Evolutionary conservation across 2,797 vertebrate genomes (phyloP).

Genomic region (Gastrophryne carolinensis): DNA sequence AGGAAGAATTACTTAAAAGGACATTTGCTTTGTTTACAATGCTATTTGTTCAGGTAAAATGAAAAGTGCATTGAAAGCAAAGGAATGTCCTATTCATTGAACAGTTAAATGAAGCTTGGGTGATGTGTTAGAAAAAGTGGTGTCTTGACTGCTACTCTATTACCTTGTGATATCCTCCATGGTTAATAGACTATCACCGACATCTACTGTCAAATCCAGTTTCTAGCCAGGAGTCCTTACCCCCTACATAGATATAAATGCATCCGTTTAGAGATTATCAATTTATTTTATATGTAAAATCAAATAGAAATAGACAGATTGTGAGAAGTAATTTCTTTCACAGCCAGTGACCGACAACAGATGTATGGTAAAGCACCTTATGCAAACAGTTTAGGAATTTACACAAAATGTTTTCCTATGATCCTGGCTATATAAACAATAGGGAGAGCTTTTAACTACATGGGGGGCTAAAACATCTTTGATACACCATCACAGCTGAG

Average conservation of each 20-base stretch:
- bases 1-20: constrained; percentile 56
- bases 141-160: constrained; percentile 59
- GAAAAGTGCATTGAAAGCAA: constrained; percentile 65
- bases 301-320: constrained; percentile 40
- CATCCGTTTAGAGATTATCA: constrained; percentile 28
- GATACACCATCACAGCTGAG: constrained; percentile 33
- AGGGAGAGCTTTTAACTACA: constrained; percentile 11
- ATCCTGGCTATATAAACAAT: constrained; percentile 23
- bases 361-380: constrained; percentile 9
- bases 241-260: constrained; percentile 55
- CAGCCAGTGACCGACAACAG: constrained; percentile 49
- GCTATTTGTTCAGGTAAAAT: constrained; percentile 59
- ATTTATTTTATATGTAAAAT: constrained; percentile 58
- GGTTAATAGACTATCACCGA: constrained; percentile 61
- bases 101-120: constrained; percentile 70
- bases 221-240: constrained; percentile 58
- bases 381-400: constrained; percentile 53
- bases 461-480: constrained; percentile 22
- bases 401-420: constrained; percentile 41
- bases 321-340: constrained; percentile 52
- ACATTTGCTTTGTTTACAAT: constrained; percentile 59
- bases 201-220: constrained; percentile 62
- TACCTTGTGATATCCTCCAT: constrained; percentile 58
- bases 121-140: constrained; percentile 60
- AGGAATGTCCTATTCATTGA: constrained; percentile 72